phyloP scores from a whole-genome alignment of 2,797 vertebrate genomes.

The Chelon auratus region DNA sequence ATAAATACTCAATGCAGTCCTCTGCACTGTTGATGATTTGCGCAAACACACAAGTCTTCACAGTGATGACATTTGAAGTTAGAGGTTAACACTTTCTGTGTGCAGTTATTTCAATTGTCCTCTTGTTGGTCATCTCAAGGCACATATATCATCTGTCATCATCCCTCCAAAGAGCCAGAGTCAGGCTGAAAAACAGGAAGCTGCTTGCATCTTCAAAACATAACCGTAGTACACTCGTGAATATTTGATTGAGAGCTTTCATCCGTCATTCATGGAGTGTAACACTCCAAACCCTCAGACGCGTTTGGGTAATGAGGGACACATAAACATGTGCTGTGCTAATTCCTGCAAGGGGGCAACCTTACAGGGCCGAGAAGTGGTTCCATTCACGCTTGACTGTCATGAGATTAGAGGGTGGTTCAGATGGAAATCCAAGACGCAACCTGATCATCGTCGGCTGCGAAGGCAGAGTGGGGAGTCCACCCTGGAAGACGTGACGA shows the following conservation, averaged over 20 bases:
- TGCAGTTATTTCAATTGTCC: slow-evolving; percentile 36
- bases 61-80: slow-evolving; percentile 22
- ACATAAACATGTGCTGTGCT: slow-evolving; percentile 76
- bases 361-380: slow-evolving; percentile 72
- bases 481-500: slow-evolving; percentile 77
- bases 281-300: slow-evolving; percentile 52
- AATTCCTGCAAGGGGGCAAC: slow-evolving; percentile 63
- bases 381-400: slow-evolving; percentile 68
- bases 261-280: slow-evolving; percentile 33
- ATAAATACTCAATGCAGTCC: slow-evolving; percentile 8
- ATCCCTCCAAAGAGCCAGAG: slow-evolving; percentile 5
- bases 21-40: slow-evolving; percentile 4
- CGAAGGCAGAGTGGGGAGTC: slow-evolving; percentile 70
- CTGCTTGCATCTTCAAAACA: slow-evolving; percentile 24
- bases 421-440: slow-evolving; percentile 82
- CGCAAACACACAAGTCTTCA: slow-evolving; percentile 12
- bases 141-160: slow-evolving; percentile 34
- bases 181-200: slow-evolving; percentile 14
- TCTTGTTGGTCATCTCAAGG: slow-evolving; percentile 37
- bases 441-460: slow-evolving; percentile 67
- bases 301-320: slow-evolving; percentile 65
- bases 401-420: slow-evolving; percentile 76
- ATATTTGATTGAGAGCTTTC: slow-evolving; percentile 37
- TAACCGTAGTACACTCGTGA: slow-evolving; percentile 5
- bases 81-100: slow-evolving; percentile 9